Evolutionary conservation across 2,888 invertebrate genomes (phyloP), one percentile per base, ranked within the genome.

Genomic region (Neocrepidodera transversa): DNA sequence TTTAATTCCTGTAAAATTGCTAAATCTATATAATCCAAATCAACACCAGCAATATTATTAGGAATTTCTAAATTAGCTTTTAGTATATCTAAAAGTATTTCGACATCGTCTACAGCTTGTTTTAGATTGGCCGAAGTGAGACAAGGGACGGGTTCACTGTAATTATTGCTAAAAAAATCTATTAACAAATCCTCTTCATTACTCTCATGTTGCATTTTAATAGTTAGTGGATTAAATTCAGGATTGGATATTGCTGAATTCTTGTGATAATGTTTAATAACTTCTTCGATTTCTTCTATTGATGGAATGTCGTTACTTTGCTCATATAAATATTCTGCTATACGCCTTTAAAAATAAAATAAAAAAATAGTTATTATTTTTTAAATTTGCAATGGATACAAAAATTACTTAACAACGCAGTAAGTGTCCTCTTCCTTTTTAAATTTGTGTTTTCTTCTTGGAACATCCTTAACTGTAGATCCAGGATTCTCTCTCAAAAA

Each of bases 401-500:
- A 54, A 36, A 35, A 20, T 13, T 32, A 32, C 45, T 26, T 45
- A 2, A 28, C 61, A 38, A 63, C 69, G 11, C 62, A 54, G n/a
- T 65, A 54, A 14, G 64, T 49, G 14, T 56, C 50, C 1, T 16
- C 35, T 13, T 57, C 18, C 1, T 28, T 32, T 7, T 60, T 51
- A 17, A 45, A 49, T 1, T 30, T 10, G 23, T 65, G 63, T 40
- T 58, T 65, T 43, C 82, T 76, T n/a, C 83, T 77, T 0, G 81
- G 83, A 60, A 81, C 81, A 43, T 74, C 66, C 13, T 69, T 60
- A 2, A 83, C 62, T 45, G 78, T 77, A 11, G 68, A 58, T 50
- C 80, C 67, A 0, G 85, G 85, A 76, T 85, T 72, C 17, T 78
- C 76, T 53, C 79, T 76, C 47, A 85, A 76, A 79, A 83, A 86